Conservation (phyloP, 2,113 vertebrate species). For the Rhea americana region DNA sequence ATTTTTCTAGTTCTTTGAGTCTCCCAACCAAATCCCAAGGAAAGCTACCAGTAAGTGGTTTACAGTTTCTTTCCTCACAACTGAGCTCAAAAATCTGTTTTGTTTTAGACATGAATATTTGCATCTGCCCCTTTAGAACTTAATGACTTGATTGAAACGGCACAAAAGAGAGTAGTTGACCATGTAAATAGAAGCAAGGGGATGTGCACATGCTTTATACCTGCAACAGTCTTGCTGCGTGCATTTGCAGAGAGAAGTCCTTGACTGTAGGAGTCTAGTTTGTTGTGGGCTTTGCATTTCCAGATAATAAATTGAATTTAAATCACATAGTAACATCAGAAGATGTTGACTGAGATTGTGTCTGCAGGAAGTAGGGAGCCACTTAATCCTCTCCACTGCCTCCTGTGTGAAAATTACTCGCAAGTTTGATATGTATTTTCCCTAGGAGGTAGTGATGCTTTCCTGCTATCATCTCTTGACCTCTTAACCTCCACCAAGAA, state of each 20-base stretch:
- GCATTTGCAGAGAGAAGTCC: neutral
- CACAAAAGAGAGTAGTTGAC: neutral
- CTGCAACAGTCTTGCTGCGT: neutral
- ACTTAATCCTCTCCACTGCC: constrained; percentile 20
- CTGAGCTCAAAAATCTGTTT: neutral
- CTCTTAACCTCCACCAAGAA: neutral
- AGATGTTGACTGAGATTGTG: neutral
- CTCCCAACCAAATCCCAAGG: neutral
- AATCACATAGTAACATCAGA: neutral
- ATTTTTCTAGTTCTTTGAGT: neutral
- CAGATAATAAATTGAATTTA: constrained; percentile 12
- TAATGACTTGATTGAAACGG: neutral
- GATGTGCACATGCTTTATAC: neutral
- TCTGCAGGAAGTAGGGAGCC: neutral
- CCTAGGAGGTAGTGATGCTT: neutral
- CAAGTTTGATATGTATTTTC: neutral
- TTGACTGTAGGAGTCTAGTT: neutral
- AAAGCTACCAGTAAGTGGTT: neutral
- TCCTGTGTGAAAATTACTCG: neutral
- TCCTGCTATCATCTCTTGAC: neutral
- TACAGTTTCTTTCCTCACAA: neutral
- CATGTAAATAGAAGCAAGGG: neutral
- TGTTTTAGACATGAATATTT: neutral
- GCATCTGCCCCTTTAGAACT: neutral
- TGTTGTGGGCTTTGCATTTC: neutral